A percentile compares a stretch with the other conserved stretches of the same genome.
These are phyloP conservation scores for Buphagus erythrorhynchus DNA, from an alignment of 2,797 vertebrate species.

Conservation along the genomic window DNA sequence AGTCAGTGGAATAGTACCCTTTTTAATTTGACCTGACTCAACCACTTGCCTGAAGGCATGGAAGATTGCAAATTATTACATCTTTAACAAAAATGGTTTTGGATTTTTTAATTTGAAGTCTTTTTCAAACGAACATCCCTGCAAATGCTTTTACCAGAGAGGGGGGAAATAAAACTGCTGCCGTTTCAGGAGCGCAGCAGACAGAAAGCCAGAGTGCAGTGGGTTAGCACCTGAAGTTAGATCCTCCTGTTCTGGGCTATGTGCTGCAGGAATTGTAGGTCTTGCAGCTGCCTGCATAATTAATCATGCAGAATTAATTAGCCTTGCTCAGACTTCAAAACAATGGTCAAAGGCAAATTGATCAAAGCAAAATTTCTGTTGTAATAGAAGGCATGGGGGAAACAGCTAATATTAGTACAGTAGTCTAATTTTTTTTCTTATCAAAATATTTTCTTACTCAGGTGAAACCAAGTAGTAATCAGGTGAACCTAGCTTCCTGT, in stretches of 20 bases:
- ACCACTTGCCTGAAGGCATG: not conserved
- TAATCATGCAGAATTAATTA: not conserved
- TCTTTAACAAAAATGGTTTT: not conserved
- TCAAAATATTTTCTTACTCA: conserved; percentile 50
- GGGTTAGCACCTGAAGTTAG: not conserved
- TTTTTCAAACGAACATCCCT: not conserved
- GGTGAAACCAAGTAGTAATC: conserved; percentile 98
- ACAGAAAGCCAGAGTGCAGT: not conserved
- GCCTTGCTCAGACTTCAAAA: not conserved
- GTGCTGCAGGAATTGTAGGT: not conserved
- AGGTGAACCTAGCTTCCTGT: conserved; percentile 97
- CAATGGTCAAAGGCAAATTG: not conserved
- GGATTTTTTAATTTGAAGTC: not conserved
- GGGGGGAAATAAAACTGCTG: not conserved
- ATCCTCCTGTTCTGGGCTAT: not conserved
- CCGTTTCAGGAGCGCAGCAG: not conserved
- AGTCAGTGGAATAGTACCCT: not conserved
- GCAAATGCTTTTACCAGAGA: not conserved
- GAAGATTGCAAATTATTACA: not conserved
- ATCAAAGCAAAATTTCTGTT: not conserved
- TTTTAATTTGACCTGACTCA: not conserved
- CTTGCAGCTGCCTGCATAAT: not conserved
- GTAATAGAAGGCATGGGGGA: not conserved
- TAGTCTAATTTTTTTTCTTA: not conserved
- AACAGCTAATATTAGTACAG: not conserved